A percentile compares a stretch with the other conserved stretches of the same genome.
Conservation (phyloP, 2,797 vertebrate genomes). For the Betta splendens region DNA sequence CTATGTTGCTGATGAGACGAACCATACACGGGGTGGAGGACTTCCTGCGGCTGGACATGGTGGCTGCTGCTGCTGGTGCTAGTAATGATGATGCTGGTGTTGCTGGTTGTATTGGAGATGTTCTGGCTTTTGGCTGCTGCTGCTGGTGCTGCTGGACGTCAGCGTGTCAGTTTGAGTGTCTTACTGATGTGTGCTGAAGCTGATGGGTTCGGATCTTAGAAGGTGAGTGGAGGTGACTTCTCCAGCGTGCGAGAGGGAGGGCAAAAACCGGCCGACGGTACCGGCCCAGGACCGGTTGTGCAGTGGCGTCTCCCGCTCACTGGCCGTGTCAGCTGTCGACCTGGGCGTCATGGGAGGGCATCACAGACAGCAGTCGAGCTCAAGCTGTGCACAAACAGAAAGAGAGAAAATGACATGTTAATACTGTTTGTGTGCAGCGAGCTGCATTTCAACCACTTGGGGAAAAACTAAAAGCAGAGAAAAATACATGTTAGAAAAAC, state of each 20-base stretch:
- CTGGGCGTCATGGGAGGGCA: constrained; percentile 79
- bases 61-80: constrained; percentile 50
- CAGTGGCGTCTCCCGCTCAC: constrained; percentile 78
- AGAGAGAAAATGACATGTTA: constrained; percentile 45
- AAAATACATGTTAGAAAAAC: constrained; percentile 41
- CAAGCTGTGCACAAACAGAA: constrained; percentile 52
- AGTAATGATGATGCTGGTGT: constrained; percentile 54
- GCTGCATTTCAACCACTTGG: constrained; percentile 13
- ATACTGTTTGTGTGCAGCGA: constrained; percentile 39
- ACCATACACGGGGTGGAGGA: constrained; percentile 93
- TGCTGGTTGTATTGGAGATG: constrained; percentile 56
- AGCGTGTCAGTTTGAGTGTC: constrained; percentile 34
- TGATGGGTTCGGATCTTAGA: constrained; percentile 47
- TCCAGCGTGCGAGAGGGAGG: constrained; percentile 61
- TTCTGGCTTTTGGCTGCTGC: constrained; percentile 53
- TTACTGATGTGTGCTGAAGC: constrained; percentile 52
- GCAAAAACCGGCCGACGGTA: constrained; percentile 51
- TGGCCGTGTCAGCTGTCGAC: constrained; percentile 77
- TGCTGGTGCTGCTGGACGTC: constrained; percentile 42
- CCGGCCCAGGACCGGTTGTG: constrained; percentile 60
- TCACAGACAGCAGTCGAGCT: constrained; percentile 68
- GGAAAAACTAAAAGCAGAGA: constrained; percentile 32
- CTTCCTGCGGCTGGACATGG: constrained; percentile 94
- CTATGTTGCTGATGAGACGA: constrained; percentile 77
- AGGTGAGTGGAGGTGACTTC: constrained; percentile 50